These are phyloP conservation scores for Sturmia bella DNA, from an alignment of 2,888 invertebrate species.

Conservation along the genomic window DNA sequence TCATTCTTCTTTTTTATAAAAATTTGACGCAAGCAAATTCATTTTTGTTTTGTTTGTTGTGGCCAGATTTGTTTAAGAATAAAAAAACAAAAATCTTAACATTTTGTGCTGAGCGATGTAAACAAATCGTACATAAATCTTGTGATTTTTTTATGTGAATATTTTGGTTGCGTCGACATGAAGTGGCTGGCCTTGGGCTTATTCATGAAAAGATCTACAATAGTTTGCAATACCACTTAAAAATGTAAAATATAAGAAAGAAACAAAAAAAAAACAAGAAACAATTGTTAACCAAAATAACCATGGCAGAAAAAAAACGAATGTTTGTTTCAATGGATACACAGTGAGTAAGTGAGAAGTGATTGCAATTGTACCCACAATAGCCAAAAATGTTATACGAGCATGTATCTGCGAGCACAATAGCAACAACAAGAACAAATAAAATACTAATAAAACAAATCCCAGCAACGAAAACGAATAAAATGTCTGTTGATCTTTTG, in stretches of 20 bases:
- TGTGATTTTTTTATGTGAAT: conserved; percentile 45
- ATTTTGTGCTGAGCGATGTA: conserved; percentile 69
- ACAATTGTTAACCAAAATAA: conserved; percentile 68
- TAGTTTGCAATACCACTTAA: conserved; percentile 50
- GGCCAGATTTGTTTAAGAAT: conserved; percentile 38
- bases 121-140: conserved; percentile 70
- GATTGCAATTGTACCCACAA: conserved; percentile 70
- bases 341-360: conserved; percentile 63
- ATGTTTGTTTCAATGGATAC: conserved; percentile 40
- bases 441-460: conserved; percentile 41
- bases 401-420: conserved; percentile 45
- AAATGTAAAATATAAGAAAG: too few relatives aligned
- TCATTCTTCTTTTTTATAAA: conserved; percentile 27
- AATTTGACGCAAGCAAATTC: conserved; percentile 21
- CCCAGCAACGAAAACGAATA: conserved; percentile 39
- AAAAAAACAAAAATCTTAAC: conserved; percentile 57
- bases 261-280: conserved; percentile 36
- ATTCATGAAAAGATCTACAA: conserved; percentile 67
- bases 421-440: conserved; percentile 33
- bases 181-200: conserved; percentile 70
- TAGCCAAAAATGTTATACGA: conserved; percentile 57
- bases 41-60: conserved; percentile 27
- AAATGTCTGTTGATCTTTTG: conserved; percentile 67
- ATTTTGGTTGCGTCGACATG: conserved; percentile 69
- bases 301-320: conserved; percentile 62